Evolutionary conservation across 2,113 vertebrate genomes (phyloP).

Genomic region (Mungos mungo): DNA sequence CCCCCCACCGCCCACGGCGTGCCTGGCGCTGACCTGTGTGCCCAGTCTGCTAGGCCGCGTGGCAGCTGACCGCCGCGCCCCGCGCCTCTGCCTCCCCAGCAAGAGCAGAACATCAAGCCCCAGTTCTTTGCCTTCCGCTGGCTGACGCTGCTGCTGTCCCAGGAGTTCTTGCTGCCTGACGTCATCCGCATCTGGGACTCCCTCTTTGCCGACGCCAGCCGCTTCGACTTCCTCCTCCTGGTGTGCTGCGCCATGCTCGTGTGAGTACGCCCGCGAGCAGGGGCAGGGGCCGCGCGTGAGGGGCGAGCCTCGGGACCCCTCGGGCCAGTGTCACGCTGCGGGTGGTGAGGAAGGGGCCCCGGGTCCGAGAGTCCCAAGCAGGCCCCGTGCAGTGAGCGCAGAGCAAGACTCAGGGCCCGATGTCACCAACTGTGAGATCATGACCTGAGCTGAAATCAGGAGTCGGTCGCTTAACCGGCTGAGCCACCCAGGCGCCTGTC

Average conservation of each 20-base stretch:
- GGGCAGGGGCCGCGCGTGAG: neutral
- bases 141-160: constrained; percentile 96
- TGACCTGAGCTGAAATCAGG: no score
- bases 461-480: no score
- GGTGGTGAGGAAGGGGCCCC: neutral
- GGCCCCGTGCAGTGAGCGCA: no score
- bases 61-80: neutral
- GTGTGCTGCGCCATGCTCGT: constrained; percentile 97
- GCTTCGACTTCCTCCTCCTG: constrained; percentile 96
- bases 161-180: constrained; percentile 97
- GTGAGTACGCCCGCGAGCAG: constrained; percentile 83
- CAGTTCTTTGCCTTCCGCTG: constrained; percentile 99
- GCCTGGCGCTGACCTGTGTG: neutral
- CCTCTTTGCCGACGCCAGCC: constrained; percentile 93
- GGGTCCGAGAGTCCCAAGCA: neutral
- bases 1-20: accelerated
- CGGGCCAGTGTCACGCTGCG: accelerated
- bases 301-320: neutral
- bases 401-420: no score
- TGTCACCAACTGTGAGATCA: no score
- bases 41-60: accelerated
- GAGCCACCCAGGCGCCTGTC: neutral
- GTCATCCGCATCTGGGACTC: constrained; percentile 99
- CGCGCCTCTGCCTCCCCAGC: constrained; percentile 83
- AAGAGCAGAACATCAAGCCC: constrained; percentile 98